Evolutionary conservation across 2,797 vertebrate genomes (phyloP), one percentile per base, ranked within the genome.

Genomic region (Oreortyx pictus): DNA sequence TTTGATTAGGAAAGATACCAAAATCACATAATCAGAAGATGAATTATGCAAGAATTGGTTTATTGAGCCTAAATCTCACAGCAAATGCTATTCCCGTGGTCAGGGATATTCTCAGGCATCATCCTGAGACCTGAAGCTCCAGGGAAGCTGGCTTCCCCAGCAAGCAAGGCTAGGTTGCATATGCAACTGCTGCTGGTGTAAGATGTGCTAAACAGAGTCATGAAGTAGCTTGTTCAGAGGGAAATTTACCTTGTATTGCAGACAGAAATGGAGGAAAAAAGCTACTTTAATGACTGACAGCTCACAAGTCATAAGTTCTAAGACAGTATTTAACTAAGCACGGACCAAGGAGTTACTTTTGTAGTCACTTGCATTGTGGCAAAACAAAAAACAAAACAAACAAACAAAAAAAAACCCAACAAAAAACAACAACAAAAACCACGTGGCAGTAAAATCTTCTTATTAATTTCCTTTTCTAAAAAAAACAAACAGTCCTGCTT

Each of bases 1-100:
- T 37, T 37, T 37, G 11, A 37, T 37, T 23, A 59, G 37, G 33
- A 74, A 29, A 74, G 74, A 60, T 5, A 0, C 7, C 41, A 14
- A 49, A 39, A 71, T 71, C 1, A 0, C 3, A 0, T 57, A 70
- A 37, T 5, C 35, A 47, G 54, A 37, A 37, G 43, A 31, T 10
- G n/a, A 5, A 62, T 93, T 27, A 89, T 39, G n/a, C 64, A 75
- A 43, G 11, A 65, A 56, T 61, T 70, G 76, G 13, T 68, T 86
- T 84, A 46, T 85, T 65, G 61, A 71, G 2, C 33, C n/a, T 8
- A 6, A 29, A 80, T 59, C 35, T 87, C 68, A 29, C 56, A 64
- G 73, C 23, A 62, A 47, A 65, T 67, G 9, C 27, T 73, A 86
- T 88, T 33, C 23, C 31, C 46, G 8, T 64, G 23, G 43, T 37